phyloP scores from a whole-genome alignment of 2,888 invertebrate genomes.

The Ochropacha duplaris region DNA sequence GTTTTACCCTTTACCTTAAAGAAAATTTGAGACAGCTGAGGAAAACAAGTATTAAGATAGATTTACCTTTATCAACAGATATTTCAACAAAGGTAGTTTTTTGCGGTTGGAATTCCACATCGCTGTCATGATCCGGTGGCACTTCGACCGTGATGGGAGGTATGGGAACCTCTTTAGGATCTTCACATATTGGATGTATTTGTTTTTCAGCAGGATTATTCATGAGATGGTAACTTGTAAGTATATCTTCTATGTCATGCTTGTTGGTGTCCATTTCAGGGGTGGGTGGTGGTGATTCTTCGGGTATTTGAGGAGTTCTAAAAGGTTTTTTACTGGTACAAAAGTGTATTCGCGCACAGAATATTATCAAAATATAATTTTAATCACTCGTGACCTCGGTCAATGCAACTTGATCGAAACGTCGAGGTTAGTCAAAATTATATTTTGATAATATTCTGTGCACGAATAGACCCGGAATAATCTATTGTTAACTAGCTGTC shows the following conservation, averaged over 20 bases:
- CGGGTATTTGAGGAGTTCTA: slow-evolving; percentile 7
- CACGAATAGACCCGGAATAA: no score
- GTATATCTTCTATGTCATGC: slow-evolving; percentile 66
- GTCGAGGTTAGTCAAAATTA: no score
- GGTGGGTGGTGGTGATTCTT: slow-evolving; percentile 6
- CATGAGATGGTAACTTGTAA: slow-evolving; percentile 66
- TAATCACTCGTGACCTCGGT: no score
- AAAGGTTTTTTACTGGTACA: neutral
- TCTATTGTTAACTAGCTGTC: no score
- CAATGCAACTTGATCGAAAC: no score
- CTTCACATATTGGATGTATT: slow-evolving; percentile 19
- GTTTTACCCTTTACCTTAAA: no score
- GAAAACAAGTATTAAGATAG: no score
- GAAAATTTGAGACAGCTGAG: no score
- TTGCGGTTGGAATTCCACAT: neutral
- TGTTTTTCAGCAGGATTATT: slow-evolving; percentile 39
- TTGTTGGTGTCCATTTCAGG: slow-evolving; percentile 22
- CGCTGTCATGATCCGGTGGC: slow-evolving; percentile 7
- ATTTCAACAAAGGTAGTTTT: slow-evolving; percentile 62
- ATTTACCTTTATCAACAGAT: slow-evolving; percentile 49
- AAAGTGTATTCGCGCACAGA: no score
- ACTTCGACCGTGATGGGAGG: neutral
- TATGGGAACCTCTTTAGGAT: neutral
- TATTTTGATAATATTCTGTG: no score
- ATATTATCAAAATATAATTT: no score